phyloP scores from a whole-genome alignment of 2,113 vertebrate genomes.

The Recurvirostra avosetta region DNA sequence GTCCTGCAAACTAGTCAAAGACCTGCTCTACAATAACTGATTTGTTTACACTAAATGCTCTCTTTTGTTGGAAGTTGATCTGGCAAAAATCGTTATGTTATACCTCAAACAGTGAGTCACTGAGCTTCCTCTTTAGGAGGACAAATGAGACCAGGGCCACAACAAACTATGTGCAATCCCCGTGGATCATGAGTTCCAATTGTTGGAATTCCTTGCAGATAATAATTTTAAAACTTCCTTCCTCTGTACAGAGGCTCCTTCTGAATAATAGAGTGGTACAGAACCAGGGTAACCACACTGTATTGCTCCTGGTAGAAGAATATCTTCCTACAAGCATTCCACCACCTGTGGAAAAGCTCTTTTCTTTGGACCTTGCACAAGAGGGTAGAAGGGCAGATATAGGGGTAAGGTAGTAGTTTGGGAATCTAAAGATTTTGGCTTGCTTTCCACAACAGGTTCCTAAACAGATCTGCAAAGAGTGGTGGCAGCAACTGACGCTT shows the following conservation, averaged over 20 bases:
- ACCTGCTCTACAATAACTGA: not conserved
- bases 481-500: not conserved
- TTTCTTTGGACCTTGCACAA: not conserved
- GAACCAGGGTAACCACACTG: not conserved
- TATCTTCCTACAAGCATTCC: fast-evolving
- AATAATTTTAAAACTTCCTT: not conserved
- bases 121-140: not conserved
- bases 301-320: not conserved
- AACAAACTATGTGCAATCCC: not conserved
- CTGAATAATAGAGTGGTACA: not conserved
- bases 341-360: not conserved
- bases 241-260: not conserved
- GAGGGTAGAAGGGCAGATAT: not conserved
- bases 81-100: slow-evolving; percentile 20
- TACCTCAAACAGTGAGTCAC: slow-evolving; percentile 18
- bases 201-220: not conserved
- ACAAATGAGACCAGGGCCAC: not conserved
- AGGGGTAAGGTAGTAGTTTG: not conserved
- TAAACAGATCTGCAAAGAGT: not conserved
- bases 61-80: not conserved
- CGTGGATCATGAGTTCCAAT: not conserved
- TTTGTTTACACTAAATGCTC: slow-evolving; percentile 1
- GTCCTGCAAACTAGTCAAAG: not conserved
- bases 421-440: not conserved
- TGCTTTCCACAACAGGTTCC: not conserved